These are phyloP conservation scores for Crambe crambe DNA, from an alignment of 37 sponge, comb jelly and placozoan species.

Conservation along the genomic window DNA sequence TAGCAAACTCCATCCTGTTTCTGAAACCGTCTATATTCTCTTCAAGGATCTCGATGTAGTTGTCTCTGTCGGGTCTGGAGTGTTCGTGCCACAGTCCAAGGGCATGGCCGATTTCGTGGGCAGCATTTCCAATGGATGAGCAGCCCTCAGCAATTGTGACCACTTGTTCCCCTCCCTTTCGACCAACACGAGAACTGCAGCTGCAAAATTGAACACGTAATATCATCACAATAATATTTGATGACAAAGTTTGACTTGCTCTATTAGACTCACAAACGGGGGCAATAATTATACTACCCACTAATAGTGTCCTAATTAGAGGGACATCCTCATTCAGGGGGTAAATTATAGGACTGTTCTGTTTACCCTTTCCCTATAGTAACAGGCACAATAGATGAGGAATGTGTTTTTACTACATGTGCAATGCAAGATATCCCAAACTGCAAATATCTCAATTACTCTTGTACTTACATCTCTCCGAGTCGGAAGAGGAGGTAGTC, in stretches of 20 bases:
- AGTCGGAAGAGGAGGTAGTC: background rate
- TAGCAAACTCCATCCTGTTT: constrained; percentile 15
- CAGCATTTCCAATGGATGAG: constrained; percentile 23
- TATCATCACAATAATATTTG: too few relatives aligned
- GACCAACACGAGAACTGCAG: constrained; percentile 10
- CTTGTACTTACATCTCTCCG: background rate
- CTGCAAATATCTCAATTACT: too few relatives aligned
- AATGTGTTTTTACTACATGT: too few relatives aligned
- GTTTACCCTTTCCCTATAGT: too few relatives aligned
- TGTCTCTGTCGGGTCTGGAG: constrained; percentile 58
- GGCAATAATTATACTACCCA: too few relatives aligned
- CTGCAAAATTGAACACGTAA: background rate
- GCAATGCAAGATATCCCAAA: too few relatives aligned
- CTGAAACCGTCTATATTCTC: constrained; percentile 15
- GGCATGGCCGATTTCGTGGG: constrained; percentile 76
- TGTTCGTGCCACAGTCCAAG: constrained; percentile 80
- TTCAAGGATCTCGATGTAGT: constrained; percentile 38
- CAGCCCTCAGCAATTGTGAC: constrained; percentile 14
- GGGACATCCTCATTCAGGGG: too few relatives aligned
- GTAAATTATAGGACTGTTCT: too few relatives aligned
- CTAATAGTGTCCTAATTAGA: too few relatives aligned
- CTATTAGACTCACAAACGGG: too few relatives aligned
- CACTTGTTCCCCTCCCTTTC: background rate
- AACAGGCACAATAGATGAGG: too few relatives aligned
- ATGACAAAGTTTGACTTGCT: too few relatives aligned